Percentiles rank a stretch among this genome's conserved stretches.
phyloP scores from a whole-genome alignment of 2,113 vertebrate genomes.

The Macaca fascicularis region DNA sequence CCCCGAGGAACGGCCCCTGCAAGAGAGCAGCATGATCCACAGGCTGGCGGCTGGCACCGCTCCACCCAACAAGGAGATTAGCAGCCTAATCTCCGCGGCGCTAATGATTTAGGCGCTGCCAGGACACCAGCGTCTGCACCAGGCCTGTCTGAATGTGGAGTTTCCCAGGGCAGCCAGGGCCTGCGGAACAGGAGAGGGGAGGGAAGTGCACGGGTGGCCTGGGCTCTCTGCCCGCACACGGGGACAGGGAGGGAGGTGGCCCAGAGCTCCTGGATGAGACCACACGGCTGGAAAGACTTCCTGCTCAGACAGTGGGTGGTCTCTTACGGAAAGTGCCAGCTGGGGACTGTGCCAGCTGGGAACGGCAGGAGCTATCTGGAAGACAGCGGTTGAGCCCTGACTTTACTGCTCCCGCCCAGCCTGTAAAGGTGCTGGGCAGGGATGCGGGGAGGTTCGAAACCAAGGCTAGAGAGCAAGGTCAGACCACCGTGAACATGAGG shows the following conservation, averaged over 20 bases:
- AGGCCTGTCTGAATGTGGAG: constrained; percentile 40
- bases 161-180: neutral
- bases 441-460: neutral
- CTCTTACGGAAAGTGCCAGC: neutral
- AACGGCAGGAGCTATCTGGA: neutral
- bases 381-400: neutral
- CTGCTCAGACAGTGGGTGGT: neutral
- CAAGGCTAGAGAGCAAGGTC: neutral
- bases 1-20: neutral
- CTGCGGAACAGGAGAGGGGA: neutral
- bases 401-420: neutral
- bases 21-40: neutral
- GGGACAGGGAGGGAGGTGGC: neutral
- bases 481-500: neutral
- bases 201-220: constrained; percentile 55
- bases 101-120: constrained; percentile 73
- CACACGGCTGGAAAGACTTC: neutral
- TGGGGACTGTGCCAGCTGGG: neutral
- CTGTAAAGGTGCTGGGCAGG: neutral
- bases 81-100: constrained; percentile 26
- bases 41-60: neutral
- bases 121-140: neutral
- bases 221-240: neutral
- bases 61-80: constrained; percentile 57
- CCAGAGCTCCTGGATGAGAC: neutral